These are phyloP conservation scores for Stenodera caucasica DNA, from an alignment of 2,888 invertebrate species.

Conservation along the genomic window DNA sequence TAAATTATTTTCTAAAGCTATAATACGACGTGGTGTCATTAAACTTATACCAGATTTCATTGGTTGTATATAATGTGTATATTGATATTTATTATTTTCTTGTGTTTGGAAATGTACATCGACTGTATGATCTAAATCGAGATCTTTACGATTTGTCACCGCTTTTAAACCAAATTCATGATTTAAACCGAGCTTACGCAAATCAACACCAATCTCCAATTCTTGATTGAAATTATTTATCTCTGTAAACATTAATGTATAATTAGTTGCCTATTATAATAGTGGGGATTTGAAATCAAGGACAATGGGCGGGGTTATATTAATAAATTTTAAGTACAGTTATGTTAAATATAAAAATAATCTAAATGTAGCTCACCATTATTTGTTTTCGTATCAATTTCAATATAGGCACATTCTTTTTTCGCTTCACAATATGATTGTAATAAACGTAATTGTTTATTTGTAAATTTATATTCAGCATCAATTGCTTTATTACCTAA, in stretches of 20 bases:
- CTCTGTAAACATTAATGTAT: slow-evolving; percentile 49
- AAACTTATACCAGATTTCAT: slow-evolving; percentile 66
- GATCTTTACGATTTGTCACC: slow-evolving; percentile 63
- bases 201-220: slow-evolving; percentile 67
- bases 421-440: slow-evolving; percentile 77
- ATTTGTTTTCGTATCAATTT: slow-evolving; percentile 64
- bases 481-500: slow-evolving; percentile 72
- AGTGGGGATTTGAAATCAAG: no score
- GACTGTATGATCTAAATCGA: slow-evolving; percentile 66
- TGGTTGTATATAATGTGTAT: slow-evolving; percentile 67
- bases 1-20: slow-evolving; percentile 62
- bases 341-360: neutral
- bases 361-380: slow-evolving; percentile 48
- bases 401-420: slow-evolving; percentile 75
- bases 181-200: slow-evolving; percentile 72
- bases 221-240: slow-evolving; percentile 63
- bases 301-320: no score
- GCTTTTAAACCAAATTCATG: slow-evolving; percentile 75
- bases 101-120: slow-evolving; percentile 72
- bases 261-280: neutral
- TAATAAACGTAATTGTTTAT: slow-evolving; percentile 71
- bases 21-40: slow-evolving; percentile 68
- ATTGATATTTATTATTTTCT: slow-evolving; percentile 71
- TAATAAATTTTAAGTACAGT: no score
- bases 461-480: slow-evolving; percentile 70